These are phyloP conservation scores for Ectobius pallidus DNA, from an alignment of 2,888 invertebrate genomes.

Conservation along the genomic window DNA sequence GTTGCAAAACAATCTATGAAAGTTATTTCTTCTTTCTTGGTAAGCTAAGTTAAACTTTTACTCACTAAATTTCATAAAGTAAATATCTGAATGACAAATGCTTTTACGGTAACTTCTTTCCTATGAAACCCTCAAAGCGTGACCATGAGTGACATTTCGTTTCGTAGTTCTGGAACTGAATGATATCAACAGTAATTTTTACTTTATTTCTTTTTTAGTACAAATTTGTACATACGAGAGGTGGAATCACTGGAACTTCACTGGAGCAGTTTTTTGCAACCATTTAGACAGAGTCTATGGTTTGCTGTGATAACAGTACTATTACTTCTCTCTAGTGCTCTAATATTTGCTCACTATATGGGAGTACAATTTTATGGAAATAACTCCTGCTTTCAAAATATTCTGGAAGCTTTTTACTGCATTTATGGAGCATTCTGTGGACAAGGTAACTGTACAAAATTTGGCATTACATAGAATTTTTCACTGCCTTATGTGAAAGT, in stretches of 20 bases:
- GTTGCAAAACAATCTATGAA: no score
- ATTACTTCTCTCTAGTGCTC: not conserved
- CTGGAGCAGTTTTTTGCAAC: not conserved
- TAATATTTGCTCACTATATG: not conserved
- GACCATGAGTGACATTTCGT: no score
- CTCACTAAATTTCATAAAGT: no score
- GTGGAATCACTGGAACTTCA: not conserved
- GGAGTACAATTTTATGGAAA: not conserved
- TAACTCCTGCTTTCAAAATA: not conserved
- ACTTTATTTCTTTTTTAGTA: no score
- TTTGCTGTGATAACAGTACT: not conserved
- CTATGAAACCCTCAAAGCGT: no score
- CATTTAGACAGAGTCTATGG: not conserved
- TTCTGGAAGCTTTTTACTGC: constrained; percentile 1
- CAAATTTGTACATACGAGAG: not conserved
- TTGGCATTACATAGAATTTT: not conserved
- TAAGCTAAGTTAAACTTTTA: no score
- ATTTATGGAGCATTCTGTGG: not conserved
- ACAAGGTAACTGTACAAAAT: not conserved
- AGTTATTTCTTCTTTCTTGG: no score
- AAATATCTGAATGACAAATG: no score
- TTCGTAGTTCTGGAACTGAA: no score
- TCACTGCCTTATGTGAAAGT: no score
- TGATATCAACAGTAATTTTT: no score
- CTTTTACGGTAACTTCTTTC: no score